Conservation (phyloP, 2,113 vertebrate species). For the Tupaia chinensis region DNA sequence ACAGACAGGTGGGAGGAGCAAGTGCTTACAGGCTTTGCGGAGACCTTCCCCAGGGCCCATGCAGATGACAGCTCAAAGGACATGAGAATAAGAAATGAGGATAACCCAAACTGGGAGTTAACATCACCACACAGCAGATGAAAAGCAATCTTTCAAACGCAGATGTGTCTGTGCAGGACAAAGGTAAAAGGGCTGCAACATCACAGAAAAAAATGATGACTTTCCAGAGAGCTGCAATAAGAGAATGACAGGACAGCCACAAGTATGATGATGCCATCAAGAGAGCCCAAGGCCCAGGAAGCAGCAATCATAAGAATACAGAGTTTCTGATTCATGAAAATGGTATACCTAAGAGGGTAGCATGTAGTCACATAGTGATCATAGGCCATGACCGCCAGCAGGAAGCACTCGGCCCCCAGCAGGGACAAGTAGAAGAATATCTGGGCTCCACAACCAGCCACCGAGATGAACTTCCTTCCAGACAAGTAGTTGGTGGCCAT, state of each 20-base stretch:
- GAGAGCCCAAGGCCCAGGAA: slow-evolving; percentile 2
- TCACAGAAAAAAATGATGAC: slow-evolving; percentile 46
- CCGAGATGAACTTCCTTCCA: neutral
- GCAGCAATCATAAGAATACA: neutral
- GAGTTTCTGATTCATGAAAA: slow-evolving; percentile 31
- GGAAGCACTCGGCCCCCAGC: neutral
- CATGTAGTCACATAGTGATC: slow-evolving; percentile 22
- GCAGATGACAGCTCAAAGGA: neutral
- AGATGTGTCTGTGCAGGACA: slow-evolving; percentile 42
- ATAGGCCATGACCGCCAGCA: slow-evolving; percentile 28
- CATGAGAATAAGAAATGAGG: neutral
- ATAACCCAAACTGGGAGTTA: slow-evolving; percentile 11
- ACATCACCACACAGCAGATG: slow-evolving; percentile 46
- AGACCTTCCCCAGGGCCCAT: neutral
- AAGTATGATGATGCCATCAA: neutral
- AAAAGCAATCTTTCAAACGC: slow-evolving; percentile 40
- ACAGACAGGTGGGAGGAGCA: neutral
- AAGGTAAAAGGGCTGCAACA: slow-evolving; percentile 26
- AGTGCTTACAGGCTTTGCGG: neutral
- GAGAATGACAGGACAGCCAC: neutral
- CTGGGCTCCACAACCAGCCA: neutral
- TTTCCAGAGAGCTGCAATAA: slow-evolving; percentile 30
- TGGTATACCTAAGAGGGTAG: neutral
- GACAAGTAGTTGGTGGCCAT: slow-evolving; percentile 8
- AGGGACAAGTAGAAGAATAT: neutral